Evolutionary conservation across 2,888 invertebrate genomes (phyloP), one percentile per base, ranked within the genome.

Genomic region (Mythimna impura): DNA sequence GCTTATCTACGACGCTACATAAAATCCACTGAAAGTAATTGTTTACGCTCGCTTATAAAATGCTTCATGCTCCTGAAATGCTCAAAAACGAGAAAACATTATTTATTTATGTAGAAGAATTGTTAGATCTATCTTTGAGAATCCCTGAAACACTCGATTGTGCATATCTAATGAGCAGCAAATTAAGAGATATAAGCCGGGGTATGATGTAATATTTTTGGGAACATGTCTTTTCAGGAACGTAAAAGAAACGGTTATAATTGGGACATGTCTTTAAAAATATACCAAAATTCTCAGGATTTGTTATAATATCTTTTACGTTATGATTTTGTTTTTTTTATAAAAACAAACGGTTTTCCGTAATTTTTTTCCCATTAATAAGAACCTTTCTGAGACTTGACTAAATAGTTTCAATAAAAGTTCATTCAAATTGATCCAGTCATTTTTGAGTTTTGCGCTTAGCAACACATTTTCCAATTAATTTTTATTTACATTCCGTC

Each of bases 21-120:
- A 80, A 68, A 75, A 80, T 60, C 50, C 25, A 52, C 61, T 76
- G 62, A 81, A 70, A 77, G 75, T 81, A 75, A 76, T 81, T 60
- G 66, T 74, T 52, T 58, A 50, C 63, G 66, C 22, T 50, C 67
- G 72, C 68, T 68, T 74, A 80, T 75, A 76, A 81, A 84, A 76
- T 71, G 69, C 43, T 75, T 66, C 52, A 71, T 81, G 73, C 58
- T 75, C 52, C 65, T 68, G 40, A 73, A 73, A 73, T 36, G 43
- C 25, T 78, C 17, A 12, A n/a, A 63, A 80, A 77, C 66, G 67
- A 63, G 58, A 25, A 66, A 66, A 17, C 73, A 69, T 85, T 71
- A 84, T 82, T 82, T 86, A 86, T 86, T 74, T 73, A 73, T 22
- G 52, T 10, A 20, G 9, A 55, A 22, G 57, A 72, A 72, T 73